Base-by-base conservation (phyloP, 2,888 invertebrate genomes). In the Octonoba sinensis region DNA sequence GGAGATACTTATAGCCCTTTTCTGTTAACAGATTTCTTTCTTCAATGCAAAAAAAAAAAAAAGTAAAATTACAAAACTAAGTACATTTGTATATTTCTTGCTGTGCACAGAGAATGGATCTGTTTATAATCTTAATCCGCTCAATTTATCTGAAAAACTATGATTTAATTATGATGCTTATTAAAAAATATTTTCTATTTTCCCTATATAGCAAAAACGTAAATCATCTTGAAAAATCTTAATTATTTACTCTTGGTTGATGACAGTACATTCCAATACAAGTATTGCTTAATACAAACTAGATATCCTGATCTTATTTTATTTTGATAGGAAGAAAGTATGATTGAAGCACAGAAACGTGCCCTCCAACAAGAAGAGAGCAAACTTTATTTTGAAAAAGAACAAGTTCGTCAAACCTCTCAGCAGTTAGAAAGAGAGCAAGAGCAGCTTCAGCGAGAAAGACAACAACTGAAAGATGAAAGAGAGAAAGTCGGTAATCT, bases 261-360 rank as follows among this genome's bases (percentile, higher is more conserved):
- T 2, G 36, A 36, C 11, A 3, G 11, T 36, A 1, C 1, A 36
- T 36, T 36, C 36, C 36, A 36, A 11, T 2, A 36, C 3, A 36
- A 36, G 36, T 36, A 36, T 27, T 27, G 27, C 27, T 27, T 27
- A 2, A 27, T 2, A 27, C 6, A 6, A 27, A 27, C 36, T 36
- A 6, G 12, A 22, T 22, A 22, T 59, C 3, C 15, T 27, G 1
- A 62, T 44, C 4, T 64, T 62, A 16, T 62, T 20, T 22, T 20
- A 11, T 8, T 24, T 65, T 11, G n/a, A 15, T 24, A 83, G 83
- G 83, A 83, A 65, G 83, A 83, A 59, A 78, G 64, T 20, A 66
- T 20, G 20, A 44, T 73, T 11, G 78, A 77, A 65, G 59, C 49
- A 6, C 69, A 78, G 59, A 77, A 77, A 18, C 73, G 59, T 36